Conservation (phyloP, 2,888 invertebrate genomes). For the Coecobrya sp. region DNA sequence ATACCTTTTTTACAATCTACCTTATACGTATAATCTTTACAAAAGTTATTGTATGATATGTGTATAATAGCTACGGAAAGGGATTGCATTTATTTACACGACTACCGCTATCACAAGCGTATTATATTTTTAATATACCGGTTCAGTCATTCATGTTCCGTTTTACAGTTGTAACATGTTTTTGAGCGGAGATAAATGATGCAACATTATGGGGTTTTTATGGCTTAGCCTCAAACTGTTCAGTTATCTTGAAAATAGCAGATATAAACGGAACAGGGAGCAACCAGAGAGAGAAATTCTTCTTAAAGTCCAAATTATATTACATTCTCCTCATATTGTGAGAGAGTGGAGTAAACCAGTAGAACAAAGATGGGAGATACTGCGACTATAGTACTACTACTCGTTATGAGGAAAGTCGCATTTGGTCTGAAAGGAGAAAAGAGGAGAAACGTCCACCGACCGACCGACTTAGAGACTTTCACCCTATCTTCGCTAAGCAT, state of each 20-base stretch:
- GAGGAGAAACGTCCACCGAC: constrained; percentile 25
- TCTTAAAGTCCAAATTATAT: constrained; percentile 19
- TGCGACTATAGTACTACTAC: background rate
- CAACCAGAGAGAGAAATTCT: constrained; percentile 32
- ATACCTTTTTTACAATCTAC: background rate
- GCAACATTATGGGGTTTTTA: constrained; percentile 61
- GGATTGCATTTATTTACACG: constrained; percentile 37
- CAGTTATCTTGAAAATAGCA: constrained; percentile 59
- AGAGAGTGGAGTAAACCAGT: background rate
- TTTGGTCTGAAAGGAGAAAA: constrained; percentile 12
- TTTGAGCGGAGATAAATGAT: constrained; percentile 61
- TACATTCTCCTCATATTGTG: constrained; percentile 10
- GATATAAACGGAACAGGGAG: constrained; percentile 14
- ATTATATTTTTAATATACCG: constrained; percentile 48
- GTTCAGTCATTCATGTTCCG: constrained; percentile 19
- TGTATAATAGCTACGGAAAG: background rate
- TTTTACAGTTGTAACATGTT: constrained; percentile 52
- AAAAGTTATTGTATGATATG: background rate
- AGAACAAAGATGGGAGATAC: constrained; percentile 30
- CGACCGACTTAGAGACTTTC: constrained; percentile 57
- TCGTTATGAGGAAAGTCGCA: constrained; percentile 23
- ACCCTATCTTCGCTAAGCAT: background rate
- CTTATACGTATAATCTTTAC: background rate
- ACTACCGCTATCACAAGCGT: background rate
- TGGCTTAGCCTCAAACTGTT: constrained; percentile 56